Percentiles rank a stretch among this genome's conserved stretches.
Evolutionary conservation across 2,797 vertebrate genomes (phyloP).

Genomic region (Micrastur ruficollis): DNA sequence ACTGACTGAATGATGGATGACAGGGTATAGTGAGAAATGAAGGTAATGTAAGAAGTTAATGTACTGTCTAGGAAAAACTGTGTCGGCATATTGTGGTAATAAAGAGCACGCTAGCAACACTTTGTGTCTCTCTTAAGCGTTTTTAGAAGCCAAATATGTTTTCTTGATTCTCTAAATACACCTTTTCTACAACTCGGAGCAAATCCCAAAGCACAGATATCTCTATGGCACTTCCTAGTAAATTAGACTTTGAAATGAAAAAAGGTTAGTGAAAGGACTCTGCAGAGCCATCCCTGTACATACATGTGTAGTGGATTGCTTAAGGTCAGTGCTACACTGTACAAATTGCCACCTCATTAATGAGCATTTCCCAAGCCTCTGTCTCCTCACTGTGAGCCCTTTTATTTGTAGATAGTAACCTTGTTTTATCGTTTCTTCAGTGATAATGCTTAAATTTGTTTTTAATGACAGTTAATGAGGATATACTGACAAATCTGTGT

Average conservation of each 20-base stretch:
- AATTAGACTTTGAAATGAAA: background rate
- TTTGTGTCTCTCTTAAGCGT: accelerated
- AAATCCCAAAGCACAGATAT: background rate
- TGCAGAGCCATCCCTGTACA: background rate
- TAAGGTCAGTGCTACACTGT: accelerated
- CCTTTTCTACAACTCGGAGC: background rate
- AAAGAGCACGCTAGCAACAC: background rate
- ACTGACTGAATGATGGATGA: background rate
- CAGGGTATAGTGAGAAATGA: background rate
- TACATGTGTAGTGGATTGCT: background rate
- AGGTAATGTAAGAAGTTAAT: background rate
- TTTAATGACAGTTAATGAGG: background rate
- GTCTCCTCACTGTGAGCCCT: background rate
- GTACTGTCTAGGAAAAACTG: background rate
- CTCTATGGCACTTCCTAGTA: background rate
- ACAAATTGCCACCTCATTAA: background rate
- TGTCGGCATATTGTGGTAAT: background rate
- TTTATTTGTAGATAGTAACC: background rate
- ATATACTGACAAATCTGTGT: background rate
- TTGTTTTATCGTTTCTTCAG: background rate
- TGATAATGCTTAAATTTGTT: background rate
- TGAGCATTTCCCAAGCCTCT: background rate
- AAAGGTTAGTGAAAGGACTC: background rate
- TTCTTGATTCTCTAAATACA: background rate
- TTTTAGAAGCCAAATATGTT: background rate